Percentiles rank a stretch among this genome's conserved stretches.
phyloP scores from a whole-genome alignment of 2,797 vertebrate species.

The Pangasius mekongensis region DNA sequence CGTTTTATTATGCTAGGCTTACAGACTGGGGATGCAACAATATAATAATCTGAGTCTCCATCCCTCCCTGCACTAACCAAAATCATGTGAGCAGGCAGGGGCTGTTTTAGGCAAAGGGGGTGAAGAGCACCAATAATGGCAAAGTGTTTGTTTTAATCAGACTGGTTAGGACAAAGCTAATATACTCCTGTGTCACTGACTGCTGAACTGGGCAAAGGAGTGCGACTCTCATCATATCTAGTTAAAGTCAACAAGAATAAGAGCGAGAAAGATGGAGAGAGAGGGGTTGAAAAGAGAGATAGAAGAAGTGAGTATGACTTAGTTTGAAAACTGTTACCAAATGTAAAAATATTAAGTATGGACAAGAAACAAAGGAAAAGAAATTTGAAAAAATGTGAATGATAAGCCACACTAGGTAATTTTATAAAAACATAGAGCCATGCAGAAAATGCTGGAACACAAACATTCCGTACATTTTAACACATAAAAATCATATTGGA shows the following conservation, averaged over 20 bases:
- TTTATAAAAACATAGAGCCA: background rate
- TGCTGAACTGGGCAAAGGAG: constrained; percentile 27
- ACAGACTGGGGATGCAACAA: background rate
- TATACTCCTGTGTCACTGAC: constrained; percentile 11
- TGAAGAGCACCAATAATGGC: constrained; percentile 8
- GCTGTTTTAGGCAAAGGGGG: background rate
- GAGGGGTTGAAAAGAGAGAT: background rate
- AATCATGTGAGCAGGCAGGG: background rate
- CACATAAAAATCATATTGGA: background rate
- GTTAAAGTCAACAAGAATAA: constrained; percentile 31
- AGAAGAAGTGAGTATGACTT: background rate
- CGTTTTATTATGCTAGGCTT: background rate
- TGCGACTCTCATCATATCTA: background rate
- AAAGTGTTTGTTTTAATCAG: constrained; percentile 41
- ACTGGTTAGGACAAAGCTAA: constrained; percentile 14
- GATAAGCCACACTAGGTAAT: background rate
- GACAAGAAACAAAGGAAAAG: background rate
- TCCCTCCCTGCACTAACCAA: background rate
- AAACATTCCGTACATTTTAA: background rate
- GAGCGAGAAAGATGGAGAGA: background rate
- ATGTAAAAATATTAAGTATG: background rate
- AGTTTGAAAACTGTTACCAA: background rate
- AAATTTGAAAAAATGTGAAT: background rate
- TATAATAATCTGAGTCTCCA: background rate
- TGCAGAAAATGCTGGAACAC: background rate